Percentiles rank a stretch among this genome's conserved stretches.
Evolutionary conservation across 2,888 invertebrate species (phyloP).

Genomic region (Campaea margaritaria): DNA sequence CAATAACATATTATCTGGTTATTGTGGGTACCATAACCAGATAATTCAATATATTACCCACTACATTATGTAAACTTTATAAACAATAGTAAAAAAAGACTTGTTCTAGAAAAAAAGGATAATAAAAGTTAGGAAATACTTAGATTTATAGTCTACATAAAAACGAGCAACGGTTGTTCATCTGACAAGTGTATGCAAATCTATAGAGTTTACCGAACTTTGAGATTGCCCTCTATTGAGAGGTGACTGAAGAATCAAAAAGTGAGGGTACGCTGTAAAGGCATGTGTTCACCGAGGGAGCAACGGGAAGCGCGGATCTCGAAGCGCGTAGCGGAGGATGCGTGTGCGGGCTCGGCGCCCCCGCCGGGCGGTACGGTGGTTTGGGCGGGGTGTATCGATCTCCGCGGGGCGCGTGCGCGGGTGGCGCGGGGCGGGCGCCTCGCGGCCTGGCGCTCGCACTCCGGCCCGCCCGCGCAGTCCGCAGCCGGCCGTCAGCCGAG

Average conservation of each 20-base stretch:
- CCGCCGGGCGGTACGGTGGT: slow-evolving; percentile 66
- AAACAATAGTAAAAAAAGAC: no score
- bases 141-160: not conserved
- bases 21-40: no score
- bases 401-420: slow-evolving; percentile 77
- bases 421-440: slow-evolving; percentile 61
- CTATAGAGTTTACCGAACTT: slow-evolving; percentile 52
- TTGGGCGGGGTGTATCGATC: slow-evolving; percentile 83
- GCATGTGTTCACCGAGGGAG: slow-evolving; percentile 32
- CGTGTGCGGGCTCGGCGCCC: slow-evolving; percentile 56
- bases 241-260: slow-evolving; percentile 43
- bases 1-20: no score
- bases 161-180: slow-evolving; percentile 16
- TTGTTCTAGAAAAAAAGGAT: not conserved
- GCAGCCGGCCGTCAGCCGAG: slow-evolving; percentile 78
- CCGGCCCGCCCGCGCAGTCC: slow-evolving; percentile 75
- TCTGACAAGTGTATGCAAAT: slow-evolving; percentile 30
- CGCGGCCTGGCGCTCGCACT: slow-evolving; percentile 63
- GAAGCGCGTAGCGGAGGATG: slow-evolving; percentile 40
- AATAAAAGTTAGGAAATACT: slow-evolving; percentile 5
- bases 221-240: slow-evolving; percentile 49
- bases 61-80: no score
- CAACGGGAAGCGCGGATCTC: slow-evolving; percentile 38
- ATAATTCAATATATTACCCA: no score
- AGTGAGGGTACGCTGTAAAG: slow-evolving; percentile 15